Base-by-base conservation (phyloP, 35 echinoderm and acorn worm genomes). In the Ophioderma brevispina region DNA sequence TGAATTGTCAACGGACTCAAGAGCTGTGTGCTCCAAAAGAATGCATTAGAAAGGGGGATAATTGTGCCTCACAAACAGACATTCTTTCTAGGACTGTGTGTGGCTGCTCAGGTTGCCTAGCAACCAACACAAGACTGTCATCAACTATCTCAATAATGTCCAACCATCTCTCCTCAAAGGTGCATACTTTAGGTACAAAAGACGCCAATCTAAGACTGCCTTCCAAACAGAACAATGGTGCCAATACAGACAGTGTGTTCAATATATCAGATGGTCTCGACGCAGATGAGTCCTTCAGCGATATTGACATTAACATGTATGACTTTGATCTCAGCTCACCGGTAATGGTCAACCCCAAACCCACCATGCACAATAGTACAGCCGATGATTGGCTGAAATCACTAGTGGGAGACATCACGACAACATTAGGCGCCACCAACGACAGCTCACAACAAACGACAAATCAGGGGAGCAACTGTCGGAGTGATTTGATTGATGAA, bases 251-350 rank as follows among this genome's bases (percentile, higher is more conserved):
- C 23, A 17, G 23, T 85, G 28, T 59, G 63, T 64, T 59, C 83
- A 85, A 64, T 85, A 94, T 64, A 39, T 50, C 92, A 23, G 92
- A 88, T 70, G 84, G 84, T 75, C 75, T 89, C 34, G 86, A 89
- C 41, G 76, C 82, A 33, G 93, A 95, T 35, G 93, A 95, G 38
- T 50, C 85, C 37, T 95, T 95, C 36, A 49, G 88, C 32, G 88
- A 95, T 75, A 95, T 95, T 56, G 93, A 95, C 43, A 85, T 95
- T 37, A 80, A 81, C n/a, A 78, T 91, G 21, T 95, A 95, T 82
- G 93, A 95, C 89, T 95, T 91, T 95, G 92, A 94, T 78, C 56
- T 82, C 34, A 63, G 78, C 64, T 46, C 93, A 33, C 84, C 88
- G 33, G 70, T 93, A 55, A 88, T 87, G 40, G 64, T 86, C 38